Evolutionary conservation across 2,888 invertebrate species (phyloP).

Genomic region (Aphidoletes aphidimyza): DNA sequence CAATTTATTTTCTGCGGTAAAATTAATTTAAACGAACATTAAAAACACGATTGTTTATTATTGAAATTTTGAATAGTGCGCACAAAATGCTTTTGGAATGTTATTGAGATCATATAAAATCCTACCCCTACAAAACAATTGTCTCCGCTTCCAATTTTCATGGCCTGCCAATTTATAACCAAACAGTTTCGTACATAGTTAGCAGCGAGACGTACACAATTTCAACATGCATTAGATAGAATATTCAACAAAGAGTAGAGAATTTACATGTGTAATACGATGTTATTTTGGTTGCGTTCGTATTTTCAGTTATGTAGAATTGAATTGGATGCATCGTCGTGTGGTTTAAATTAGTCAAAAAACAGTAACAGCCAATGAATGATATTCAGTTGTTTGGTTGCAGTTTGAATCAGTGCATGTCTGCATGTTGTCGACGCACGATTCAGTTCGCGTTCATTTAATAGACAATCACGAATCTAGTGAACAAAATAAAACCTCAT

Average conservation of each 20-base stretch:
- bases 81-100: not conserved
- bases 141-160: too few relatives aligned
- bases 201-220: not conserved
- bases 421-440: too few relatives aligned
- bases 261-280: too few relatives aligned
- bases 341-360: too few relatives aligned
- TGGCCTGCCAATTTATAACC: not conserved
- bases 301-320: not conserved
- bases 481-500: not conserved
- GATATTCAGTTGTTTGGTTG: too few relatives aligned
- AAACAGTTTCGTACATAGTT: conserved; percentile 1
- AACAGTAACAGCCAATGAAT: too few relatives aligned
- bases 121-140: not conserved
- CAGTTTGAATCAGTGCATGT: too few relatives aligned
- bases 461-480: not conserved
- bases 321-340: too few relatives aligned
- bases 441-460: not conserved
- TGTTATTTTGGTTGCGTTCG: not conserved
- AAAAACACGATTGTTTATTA: too few relatives aligned
- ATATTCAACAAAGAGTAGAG: too few relatives aligned
- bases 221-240: conserved; percentile 3
- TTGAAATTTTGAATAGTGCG: not conserved
- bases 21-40: too few relatives aligned
- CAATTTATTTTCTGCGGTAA: too few relatives aligned
- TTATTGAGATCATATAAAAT: not conserved